These are phyloP conservation scores for Aldabrachelys gigantea DNA, from an alignment of 2,113 vertebrate species.

Conservation along the genomic window DNA sequence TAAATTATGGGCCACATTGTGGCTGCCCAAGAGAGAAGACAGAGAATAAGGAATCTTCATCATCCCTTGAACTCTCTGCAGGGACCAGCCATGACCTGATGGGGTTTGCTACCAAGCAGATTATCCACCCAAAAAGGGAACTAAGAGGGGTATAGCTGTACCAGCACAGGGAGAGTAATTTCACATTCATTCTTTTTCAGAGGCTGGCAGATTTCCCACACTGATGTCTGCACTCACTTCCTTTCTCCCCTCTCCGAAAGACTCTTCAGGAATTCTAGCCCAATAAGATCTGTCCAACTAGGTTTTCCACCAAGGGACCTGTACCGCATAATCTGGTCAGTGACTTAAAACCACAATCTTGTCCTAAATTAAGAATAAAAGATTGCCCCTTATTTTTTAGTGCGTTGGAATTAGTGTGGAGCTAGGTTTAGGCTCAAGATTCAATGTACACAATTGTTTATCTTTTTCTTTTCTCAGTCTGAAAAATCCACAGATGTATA, in stretches of 20 bases:
- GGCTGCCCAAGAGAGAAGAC: background rate
- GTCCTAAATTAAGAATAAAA: background rate
- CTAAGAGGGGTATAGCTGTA: background rate
- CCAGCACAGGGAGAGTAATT: background rate
- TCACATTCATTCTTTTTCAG: background rate
- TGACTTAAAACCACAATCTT: background rate
- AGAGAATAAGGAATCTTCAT: background rate
- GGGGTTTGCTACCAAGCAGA: background rate
- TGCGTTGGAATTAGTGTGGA: background rate
- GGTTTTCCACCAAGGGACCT: rapidly evolving
- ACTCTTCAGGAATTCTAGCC: background rate
- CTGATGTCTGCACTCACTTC: background rate
- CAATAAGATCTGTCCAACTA: background rate
- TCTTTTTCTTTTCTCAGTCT: background rate
- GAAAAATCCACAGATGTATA: background rate
- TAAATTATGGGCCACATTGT: constrained; percentile 21
- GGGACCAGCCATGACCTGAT: background rate
- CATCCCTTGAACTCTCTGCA: background rate
- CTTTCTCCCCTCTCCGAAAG: background rate
- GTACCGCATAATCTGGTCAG: background rate
- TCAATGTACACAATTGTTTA: background rate
- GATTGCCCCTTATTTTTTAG: background rate
- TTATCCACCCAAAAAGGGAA: background rate
- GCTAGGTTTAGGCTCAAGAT: background rate
- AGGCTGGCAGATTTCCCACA: background rate